phyloP scores from a whole-genome alignment of 2,888 invertebrate genomes.

The Steromphala cineraria region DNA sequence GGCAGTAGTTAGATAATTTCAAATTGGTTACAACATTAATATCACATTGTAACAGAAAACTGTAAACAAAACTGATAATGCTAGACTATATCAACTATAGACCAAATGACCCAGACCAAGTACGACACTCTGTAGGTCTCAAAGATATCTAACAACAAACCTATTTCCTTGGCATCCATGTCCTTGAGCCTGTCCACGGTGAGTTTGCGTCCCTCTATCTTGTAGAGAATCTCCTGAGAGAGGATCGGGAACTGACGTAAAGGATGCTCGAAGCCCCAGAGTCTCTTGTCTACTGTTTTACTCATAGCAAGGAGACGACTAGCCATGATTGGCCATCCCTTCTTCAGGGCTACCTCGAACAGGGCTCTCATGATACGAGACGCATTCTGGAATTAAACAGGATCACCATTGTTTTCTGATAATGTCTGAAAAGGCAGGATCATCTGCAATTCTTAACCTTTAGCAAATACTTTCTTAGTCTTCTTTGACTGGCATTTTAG shows the following conservation, averaged over 20 bases:
- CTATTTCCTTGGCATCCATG: conserved; percentile 91
- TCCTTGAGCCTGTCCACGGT: conserved; percentile 87
- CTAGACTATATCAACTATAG: too few species aligned
- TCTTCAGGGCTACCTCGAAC: conserved; percentile 93
- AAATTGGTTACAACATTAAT: too few species aligned
- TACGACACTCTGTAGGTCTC: not conserved
- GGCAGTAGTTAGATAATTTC: too few species aligned
- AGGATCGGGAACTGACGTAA: conserved; percentile 84
- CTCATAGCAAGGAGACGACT: conserved; percentile 89
- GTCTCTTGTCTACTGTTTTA: conserved; percentile 93
- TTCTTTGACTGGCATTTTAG: too few species aligned
- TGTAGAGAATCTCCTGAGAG: conserved; percentile 85
- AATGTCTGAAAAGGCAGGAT: too few species aligned
- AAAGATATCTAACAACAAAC: too few species aligned
- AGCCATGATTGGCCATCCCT: conserved; percentile 92
- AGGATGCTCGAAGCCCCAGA: conserved; percentile 91
- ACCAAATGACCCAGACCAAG: too few species aligned
- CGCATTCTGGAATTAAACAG: conserved; percentile 83
- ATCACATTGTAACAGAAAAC: too few species aligned
- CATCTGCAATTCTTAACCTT: too few species aligned
- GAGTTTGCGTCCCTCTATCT: conserved; percentile 86
- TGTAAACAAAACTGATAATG: too few species aligned
- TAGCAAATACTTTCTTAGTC: too few species aligned
- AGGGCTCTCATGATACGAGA: conserved; percentile 92
- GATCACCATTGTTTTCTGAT: too few species aligned